phyloP scores from a whole-genome alignment of 2,888 invertebrate species.

The Nebria brevicollis region DNA sequence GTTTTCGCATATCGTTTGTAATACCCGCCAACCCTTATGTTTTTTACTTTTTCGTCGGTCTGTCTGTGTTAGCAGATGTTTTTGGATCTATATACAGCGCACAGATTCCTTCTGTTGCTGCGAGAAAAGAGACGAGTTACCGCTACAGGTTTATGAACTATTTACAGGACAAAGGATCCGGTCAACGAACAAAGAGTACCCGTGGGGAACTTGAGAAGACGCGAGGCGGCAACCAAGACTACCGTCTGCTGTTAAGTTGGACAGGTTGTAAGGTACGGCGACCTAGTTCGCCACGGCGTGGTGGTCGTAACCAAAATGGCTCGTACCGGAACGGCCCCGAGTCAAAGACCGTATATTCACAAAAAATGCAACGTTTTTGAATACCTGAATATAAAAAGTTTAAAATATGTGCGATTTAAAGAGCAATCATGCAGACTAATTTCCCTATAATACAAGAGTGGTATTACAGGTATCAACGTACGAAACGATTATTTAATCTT shows the following conservation, averaged over 20 bases:
- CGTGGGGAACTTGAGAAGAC: too few species aligned
- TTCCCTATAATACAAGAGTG: too few species aligned
- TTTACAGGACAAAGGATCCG: slow-evolving; percentile 18
- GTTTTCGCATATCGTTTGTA: not conserved
- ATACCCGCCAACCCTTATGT: not conserved
- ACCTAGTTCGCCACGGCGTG: not conserved
- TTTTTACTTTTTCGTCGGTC: not conserved
- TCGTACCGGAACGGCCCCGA: not conserved
- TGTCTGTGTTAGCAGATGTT: not conserved
- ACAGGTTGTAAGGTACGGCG: slow-evolving; percentile 9
- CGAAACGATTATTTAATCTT: too few species aligned
- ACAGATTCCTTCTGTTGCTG: not conserved
- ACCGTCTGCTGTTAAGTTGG: slow-evolving; percentile 16
- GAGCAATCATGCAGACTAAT: too few species aligned
- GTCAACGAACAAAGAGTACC: not conserved
- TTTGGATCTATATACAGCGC: not conserved
- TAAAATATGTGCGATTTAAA: not conserved
- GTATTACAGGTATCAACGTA: too few species aligned
- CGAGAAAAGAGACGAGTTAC: not conserved
- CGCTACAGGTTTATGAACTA: slow-evolving; percentile 14
- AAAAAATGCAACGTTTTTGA: not conserved
- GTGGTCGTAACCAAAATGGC: not conserved
- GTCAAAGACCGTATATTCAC: not conserved
- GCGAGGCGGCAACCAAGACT: not conserved
- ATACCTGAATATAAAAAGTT: not conserved